Evolutionary conservation across 2,113 vertebrate genomes (phyloP).

Genomic region (Pelmatolapia mariae): DNA sequence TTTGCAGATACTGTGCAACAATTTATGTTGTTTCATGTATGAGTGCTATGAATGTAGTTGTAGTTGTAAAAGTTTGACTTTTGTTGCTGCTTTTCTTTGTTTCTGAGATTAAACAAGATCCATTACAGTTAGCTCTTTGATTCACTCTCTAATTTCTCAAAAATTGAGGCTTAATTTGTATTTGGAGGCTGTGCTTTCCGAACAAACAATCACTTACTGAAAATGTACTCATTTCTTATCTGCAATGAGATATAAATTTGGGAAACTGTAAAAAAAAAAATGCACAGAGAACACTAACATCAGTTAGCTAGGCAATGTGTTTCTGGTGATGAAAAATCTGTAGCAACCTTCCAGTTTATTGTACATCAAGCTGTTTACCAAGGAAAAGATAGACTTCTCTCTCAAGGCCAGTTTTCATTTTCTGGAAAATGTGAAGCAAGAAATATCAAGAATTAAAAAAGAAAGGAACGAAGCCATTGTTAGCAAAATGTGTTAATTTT

Average conservation of each 20-base stretch:
- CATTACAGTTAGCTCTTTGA: background rate
- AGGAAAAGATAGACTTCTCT: background rate
- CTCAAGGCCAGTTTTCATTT: background rate
- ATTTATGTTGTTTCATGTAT: background rate
- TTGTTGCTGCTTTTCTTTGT: background rate
- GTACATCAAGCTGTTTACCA: background rate
- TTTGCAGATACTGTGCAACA: background rate
- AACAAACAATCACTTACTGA: background rate
- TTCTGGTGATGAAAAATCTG: background rate
- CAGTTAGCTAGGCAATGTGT: background rate
- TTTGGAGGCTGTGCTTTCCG: background rate
- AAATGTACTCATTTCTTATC: background rate
- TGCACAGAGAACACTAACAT: background rate
- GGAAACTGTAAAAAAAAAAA: background rate
- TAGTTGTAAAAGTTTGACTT: background rate
- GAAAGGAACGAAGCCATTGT: background rate
- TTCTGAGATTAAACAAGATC: background rate
- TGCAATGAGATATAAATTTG: background rate
- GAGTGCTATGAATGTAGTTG: background rate
- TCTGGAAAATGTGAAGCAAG: background rate
- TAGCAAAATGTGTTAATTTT: background rate
- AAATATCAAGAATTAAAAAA: background rate
- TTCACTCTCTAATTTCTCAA: background rate
- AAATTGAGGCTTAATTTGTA: background rate
- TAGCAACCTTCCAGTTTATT: background rate